Base-by-base conservation (phyloP, 2,797 vertebrate species). In the Gallinago solitaria region DNA sequence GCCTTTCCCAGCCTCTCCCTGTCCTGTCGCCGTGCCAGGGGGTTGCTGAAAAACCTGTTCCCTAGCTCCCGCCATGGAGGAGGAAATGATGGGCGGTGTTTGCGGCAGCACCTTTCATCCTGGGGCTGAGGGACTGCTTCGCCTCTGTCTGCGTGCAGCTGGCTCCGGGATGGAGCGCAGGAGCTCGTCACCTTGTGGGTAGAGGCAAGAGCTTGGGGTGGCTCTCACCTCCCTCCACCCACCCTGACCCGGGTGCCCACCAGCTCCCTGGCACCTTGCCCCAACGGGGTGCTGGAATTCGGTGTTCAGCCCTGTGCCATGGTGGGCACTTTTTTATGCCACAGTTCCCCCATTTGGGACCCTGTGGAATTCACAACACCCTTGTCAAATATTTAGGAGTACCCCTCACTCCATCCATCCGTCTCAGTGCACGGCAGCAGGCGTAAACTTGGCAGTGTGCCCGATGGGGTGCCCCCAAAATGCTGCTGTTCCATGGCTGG, bases 21-120 rank as follows among this genome's bases (percentile, higher is more conserved):
- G 2, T 78, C 83, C 77, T 93, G 87, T 91, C 16, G 0, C 53
- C 0, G 0, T 75, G 92, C 95, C 93, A 77, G 51, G 43, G 33
- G 28, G 8, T 81, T 83, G 92, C 94, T 84, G 82, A 87, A 91
- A 86, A 92, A 92, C 96, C 95, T 93, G 93, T 92, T 95, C 89
- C 70, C n/a, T 92, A 64, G 89, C 83, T 95, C 83, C 70, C 0
- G 4, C 80, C 56, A 77, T 0, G 0, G 60, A 84, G 68, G 67
- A 90, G 83, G 81, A 93, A 89, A 80, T 69, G 63, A 81, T 1
- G 3, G 73, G 51, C 2, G 23, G 48, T 79, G 30, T 93, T 91
- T 70, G 54, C 1, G 0, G 63, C 71, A 69, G 47, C 65, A 88
- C 54, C 48, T 93, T 84, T 92, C 57, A 57, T 89, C 63, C 70